Evolutionary conservation across 1,140 invertebrate species (phyloP), one percentile per base, ranked within the genome.

Genomic region (Amphibalanus amphitrite): DNA sequence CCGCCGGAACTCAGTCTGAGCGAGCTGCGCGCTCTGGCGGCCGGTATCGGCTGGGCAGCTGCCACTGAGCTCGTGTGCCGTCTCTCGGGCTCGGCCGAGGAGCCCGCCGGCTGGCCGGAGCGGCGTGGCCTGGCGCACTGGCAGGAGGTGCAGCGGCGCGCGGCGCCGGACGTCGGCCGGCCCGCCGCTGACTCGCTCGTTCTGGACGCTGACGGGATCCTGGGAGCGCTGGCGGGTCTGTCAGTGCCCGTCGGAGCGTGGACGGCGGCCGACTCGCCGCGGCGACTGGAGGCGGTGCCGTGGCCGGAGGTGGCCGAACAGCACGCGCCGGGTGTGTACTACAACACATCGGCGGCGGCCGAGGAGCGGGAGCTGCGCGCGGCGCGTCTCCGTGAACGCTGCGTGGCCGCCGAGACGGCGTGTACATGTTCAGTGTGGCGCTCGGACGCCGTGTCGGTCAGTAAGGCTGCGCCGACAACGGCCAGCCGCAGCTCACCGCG

Each of bases 391-490:
- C 20, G n/a, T n/a, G 26, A 28, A 26, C 65, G 65, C 3, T 26
- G 26, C 23, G 65, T 67, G 20, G n/a, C 65, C 10, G 10, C 4
- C n/a, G 65, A 67, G 65, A 67, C 65, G 65, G 65, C 65, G 10
- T 67, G 26, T 26, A 67, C 65, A 3, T 67, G 65, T 17, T 67
- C 65, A 8, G 65, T 67, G 65, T 67, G 65, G 65, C 65, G 65
- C 23, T 67, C 65, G 3, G 65, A 67, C 65, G 65, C n/a, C n/a
- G 65, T 67, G 65, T 28, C 26, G 28, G 26, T 67, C 3, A 67
- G 8, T 10, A 67, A 10, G 65, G 65, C 23, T 25, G 17, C 65
- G 15, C 26, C 65, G 65, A 3, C 65, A 3, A 3, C n/a, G 65
- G 28, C 23, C n/a, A 28, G 6, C 10, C 65, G 20, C 28, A 10